Evolutionary conservation across 1,140 invertebrate species (phyloP).

Genomic region (Brachionus asplanchnoidis): DNA sequence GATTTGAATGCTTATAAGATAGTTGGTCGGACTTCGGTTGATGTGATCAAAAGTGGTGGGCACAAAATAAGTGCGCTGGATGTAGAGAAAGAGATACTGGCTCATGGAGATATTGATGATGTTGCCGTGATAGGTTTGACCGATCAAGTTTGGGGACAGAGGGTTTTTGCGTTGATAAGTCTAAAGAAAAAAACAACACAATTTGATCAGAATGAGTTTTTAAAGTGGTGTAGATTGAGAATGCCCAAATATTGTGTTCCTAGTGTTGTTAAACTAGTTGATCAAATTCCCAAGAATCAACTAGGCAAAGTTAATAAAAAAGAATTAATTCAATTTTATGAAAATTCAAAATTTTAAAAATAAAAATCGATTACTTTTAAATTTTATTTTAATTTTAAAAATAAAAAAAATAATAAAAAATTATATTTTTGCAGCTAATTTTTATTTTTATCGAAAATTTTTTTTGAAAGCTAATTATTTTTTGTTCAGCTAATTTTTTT

Average conservation of each 20-base stretch:
- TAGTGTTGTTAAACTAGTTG: neutral
- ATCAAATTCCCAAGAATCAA: constrained; percentile 25
- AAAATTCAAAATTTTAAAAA: neutral
- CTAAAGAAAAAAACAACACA: neutral
- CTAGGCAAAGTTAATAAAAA: constrained; percentile 42
- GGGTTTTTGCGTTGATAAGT: constrained; percentile 21
- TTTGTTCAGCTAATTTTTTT: no score
- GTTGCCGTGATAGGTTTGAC: neutral
- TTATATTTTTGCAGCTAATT: no score
- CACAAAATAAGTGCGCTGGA: constrained; percentile 74
- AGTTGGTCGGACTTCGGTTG: constrained; percentile 70
- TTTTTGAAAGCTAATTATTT: no score
- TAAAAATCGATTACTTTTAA: neutral
- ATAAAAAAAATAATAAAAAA: no score
- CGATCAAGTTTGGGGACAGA: constrained; percentile 23
- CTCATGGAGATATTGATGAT: neutral
- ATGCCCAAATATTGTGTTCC: constrained; percentile 29
- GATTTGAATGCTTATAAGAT: constrained; percentile 24
- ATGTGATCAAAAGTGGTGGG: constrained; percentile 83
- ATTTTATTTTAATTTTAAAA: no score
- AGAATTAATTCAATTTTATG: constrained; percentile 36
- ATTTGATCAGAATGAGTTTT: neutral
- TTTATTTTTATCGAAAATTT: no score
- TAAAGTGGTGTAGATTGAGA: neutral
- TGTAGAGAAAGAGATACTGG: constrained; percentile 62